Base-by-base conservation (phyloP, 2,797 vertebrate species). In the Emys orbicularis region DNA sequence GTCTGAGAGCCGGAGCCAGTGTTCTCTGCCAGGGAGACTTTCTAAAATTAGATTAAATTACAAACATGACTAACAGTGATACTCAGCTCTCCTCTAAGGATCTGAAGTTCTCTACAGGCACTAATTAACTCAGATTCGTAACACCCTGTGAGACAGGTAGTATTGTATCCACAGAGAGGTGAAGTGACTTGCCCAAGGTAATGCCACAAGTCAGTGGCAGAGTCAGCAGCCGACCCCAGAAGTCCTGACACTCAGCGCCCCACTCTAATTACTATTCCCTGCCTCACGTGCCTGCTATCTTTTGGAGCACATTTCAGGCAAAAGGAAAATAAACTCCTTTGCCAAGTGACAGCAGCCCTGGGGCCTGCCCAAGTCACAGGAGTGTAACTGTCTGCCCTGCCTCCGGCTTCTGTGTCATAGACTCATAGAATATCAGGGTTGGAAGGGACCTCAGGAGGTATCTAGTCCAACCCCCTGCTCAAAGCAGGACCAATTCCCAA, bases 201-300 rank as follows among this genome's bases (percentile, higher is more conserved):
- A 12, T 57, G 21, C 0, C 1, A 52, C 1, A 0, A 21, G 65
- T 61, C 68, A 76, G n/a, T 0, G 18, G 1, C 8, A 8, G 9
- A 2, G 50, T 21, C 11, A 16, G 72, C 1, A 0, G 50, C 4
- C 4, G 1, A 19, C 13, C 72, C 57, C 89, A 85, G 89, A 37
- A 91, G 87, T 21, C 88, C 80, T 68, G 37, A 8, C 11, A 91
- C 52, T 79, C 88, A 81, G 88, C 49, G 37, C 82, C 57, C 88
- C 47, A 5, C 54, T 81, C 56, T 79, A 65, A 91, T 90, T 79
- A 90, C 86, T 61, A 49, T 31, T 6, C 85, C 59, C 79, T 80
- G 59, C 65, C 83, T 79, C 84, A 7, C 65, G 81, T 87, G 72
- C 87, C 54, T 8, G 2, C 4, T 27, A 44, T 57, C 81, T 83